Evolutionary conservation across 2,113 vertebrate genomes (phyloP).

Genomic region (Bos javanicus): DNA sequence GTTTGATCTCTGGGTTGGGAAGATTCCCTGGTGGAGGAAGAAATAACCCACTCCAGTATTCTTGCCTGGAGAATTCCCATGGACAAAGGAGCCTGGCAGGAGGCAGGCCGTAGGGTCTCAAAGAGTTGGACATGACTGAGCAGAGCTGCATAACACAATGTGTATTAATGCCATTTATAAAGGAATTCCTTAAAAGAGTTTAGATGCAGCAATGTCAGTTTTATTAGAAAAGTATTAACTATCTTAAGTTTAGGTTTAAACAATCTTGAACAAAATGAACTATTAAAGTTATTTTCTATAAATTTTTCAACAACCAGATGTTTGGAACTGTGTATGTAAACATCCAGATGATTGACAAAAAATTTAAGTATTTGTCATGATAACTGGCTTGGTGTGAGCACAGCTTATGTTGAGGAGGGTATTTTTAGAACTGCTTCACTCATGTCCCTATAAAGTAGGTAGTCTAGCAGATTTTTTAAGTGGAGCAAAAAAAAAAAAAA

Average conservation of each 20-base stretch:
- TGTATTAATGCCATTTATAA: neutral
- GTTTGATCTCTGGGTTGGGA: neutral
- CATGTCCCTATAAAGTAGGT: neutral
- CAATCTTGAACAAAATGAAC: neutral
- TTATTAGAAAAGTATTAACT: neutral
- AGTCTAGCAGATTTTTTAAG: constrained; percentile 7
- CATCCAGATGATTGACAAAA: neutral
- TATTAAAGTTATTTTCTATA: neutral
- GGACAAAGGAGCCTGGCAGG: neutral
- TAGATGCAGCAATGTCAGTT: neutral
- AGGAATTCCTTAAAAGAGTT: neutral
- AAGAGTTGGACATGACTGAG: neutral
- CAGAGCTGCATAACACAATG: neutral
- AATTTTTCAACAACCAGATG: constrained; percentile 16
- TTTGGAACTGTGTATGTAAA: constrained; percentile 9
- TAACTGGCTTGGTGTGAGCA: neutral
- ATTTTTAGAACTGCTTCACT: constrained; percentile 21
- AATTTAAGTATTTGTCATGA: neutral
- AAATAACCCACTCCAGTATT: neutral
- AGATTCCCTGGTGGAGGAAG: neutral
- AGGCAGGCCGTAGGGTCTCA: neutral
- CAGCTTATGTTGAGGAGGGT: neutral
- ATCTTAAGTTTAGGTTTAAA: neutral
- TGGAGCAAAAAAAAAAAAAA: neutral
- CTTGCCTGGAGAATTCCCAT: neutral